phyloP scores from a whole-genome alignment of 2,888 invertebrate genomes.

The Pegoplata infirma region DNA sequence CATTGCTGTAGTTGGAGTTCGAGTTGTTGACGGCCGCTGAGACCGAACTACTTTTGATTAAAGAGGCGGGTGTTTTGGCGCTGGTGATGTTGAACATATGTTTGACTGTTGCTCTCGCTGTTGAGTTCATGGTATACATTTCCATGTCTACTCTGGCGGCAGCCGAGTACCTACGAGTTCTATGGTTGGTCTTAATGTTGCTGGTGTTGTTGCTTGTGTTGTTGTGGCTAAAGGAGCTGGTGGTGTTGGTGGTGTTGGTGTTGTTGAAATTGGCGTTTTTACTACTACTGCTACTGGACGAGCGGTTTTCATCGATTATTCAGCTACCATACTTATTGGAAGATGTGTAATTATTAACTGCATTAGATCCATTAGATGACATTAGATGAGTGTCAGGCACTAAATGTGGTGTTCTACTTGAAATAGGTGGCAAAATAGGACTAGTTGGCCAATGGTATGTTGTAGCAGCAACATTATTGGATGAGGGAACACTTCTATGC shows the following conservation, averaged over 20 bases:
- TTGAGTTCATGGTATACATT: conserved; percentile 40
- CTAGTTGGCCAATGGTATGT: conserved; percentile 90
- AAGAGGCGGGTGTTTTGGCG: conserved; percentile 37
- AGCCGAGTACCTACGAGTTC: conserved; percentile 43
- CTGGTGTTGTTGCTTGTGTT: background rate
- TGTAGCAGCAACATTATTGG: conserved; percentile 78
- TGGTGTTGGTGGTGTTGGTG: conserved; percentile 71
- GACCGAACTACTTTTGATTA: conserved; percentile 41
- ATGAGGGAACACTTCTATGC: conserved; percentile 80
- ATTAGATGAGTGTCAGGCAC: conserved; percentile 83
- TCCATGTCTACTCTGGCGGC: conserved; percentile 50
- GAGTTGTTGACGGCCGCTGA: conserved; percentile 32
- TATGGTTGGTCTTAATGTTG: conserved; percentile 8
- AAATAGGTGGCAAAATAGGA: conserved; percentile 85
- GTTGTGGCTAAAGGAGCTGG: conserved; percentile 9
- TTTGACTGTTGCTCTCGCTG: conserved; percentile 22
- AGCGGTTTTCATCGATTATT: conserved; percentile 77
- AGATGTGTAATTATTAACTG: conserved; percentile 78
- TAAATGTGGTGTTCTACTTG: conserved; percentile 85
- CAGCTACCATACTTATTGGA: conserved; percentile 78
- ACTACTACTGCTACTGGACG: too few relatives aligned
- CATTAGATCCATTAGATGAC: conserved; percentile 78
- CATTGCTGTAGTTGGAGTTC: conserved; percentile 60
- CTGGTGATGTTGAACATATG: conserved; percentile 38
- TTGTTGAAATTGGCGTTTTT: too few relatives aligned